Base-by-base conservation (phyloP, 1,140 invertebrate species). In the Cotesia typhae region DNA sequence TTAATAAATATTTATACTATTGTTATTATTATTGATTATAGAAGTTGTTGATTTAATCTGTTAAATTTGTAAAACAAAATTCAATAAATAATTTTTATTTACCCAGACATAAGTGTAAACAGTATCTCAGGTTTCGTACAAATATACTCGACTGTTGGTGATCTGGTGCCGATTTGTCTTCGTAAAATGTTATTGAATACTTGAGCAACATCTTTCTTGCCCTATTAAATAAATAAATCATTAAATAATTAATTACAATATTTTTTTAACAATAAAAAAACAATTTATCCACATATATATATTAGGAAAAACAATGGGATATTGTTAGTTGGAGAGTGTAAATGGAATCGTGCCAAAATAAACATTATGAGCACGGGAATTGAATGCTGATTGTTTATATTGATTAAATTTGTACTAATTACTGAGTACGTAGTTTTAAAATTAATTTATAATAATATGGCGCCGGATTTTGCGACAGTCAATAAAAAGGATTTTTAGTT, bases 161-260 rank as follows among this genome's bases (percentile, higher is more conserved):
- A 97, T 75, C 97, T 90, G 59, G 96, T 98, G 37, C 97, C 98
- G 85, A 99, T 99, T 89, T 99, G 98, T 82, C 98, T 92, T 81
- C 98, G 91, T 75, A 99, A 88, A 81, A 99, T 94, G 91, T 99
- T 99, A 87, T 99, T 99, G 87, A 99, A 99, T 74, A 99, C 98
- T 87, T 98, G 95, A 70, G 97, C 97, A 77, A 99, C 98, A 92
- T 99, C 98, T 88, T 99, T 99, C 85, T 99, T 99, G 12, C 97
- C 96, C 92, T 94, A 59, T 79, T 82, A 53, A 73, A 17, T 55
- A 17, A n/a, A 55, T 55, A 12, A 55, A 14, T 55, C 67, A 72
- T 60, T 69, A 78, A 67, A 77, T 71, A 72, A 73, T 20, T 17
- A 72, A 35, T 64, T 70, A 51, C 28, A 38, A 65, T 6, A 28